A percentile compares a stretch with the other conserved stretches of the same genome.
These are phyloP conservation scores for Sphenodon punctatus DNA, from an alignment of 2,797 vertebrate genomes.

Conservation along the genomic window DNA sequence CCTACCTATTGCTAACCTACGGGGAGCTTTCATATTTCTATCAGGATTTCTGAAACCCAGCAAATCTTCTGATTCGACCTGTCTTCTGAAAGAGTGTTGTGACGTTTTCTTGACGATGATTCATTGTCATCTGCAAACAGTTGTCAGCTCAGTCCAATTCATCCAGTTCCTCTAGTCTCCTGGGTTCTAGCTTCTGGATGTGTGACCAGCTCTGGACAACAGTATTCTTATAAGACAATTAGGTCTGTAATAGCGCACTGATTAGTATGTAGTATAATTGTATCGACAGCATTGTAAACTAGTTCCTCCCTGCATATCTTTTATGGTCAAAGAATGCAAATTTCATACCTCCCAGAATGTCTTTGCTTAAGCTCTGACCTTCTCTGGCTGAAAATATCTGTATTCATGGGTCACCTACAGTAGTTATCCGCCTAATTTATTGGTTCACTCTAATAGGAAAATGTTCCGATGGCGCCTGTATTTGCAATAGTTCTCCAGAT, in stretches of 20 bases:
- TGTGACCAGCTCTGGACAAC: constrained; percentile 32
- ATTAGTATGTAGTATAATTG: constrained; percentile 6
- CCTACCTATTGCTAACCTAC: constrained; percentile 21
- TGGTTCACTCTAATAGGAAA: constrained; percentile 27
- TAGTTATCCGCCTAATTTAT: constrained; percentile 27
- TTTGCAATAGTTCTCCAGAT: constrained; percentile 28
- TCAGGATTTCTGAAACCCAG: constrained; percentile 37
- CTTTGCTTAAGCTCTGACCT: constrained; percentile 41
- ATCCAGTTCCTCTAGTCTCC: constrained; percentile 36
- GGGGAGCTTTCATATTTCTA: constrained; percentile 46
- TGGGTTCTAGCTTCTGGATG: constrained; percentile 54
- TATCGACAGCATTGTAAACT: constrained; percentile 46
- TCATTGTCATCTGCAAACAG: constrained; percentile 56
- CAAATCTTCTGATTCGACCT: constrained; percentile 45
- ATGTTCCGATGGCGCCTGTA: constrained; percentile 11
- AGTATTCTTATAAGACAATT: constrained; percentile 42
- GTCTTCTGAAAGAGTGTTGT: background rate
- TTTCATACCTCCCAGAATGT: constrained; percentile 22
- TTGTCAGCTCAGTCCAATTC: constrained; percentile 55
- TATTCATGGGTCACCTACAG: background rate
- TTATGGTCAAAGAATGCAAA: constrained; percentile 44
- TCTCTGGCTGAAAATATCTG: constrained; percentile 43
- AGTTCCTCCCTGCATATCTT: constrained; percentile 30
- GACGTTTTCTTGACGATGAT: constrained; percentile 14
- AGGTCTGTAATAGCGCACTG: constrained; percentile 33